Evolutionary conservation across 2,888 invertebrate species (phyloP), one percentile per base, ranked within the genome.

Genomic region (Protula sp.): DNA sequence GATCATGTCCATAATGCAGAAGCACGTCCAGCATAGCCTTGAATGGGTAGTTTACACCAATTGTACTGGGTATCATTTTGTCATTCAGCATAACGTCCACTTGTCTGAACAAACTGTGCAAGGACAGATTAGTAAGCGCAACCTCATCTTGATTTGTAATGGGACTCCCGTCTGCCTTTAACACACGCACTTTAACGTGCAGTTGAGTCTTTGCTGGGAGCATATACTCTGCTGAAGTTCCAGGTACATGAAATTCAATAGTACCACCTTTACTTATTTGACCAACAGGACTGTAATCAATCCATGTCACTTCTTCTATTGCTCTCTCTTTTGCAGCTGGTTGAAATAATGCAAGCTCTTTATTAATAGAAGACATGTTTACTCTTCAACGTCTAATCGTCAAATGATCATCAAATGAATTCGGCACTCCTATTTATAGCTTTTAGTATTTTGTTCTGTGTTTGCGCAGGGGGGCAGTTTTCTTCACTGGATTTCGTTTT

Each of bases 21-120:
- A 38, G 38, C 38, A 38, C 38, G 19, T 38, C 38, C 19, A 38
- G 9, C 19, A 38, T 38, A 9, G 38, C 38, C 19, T 38, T 38
- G 38, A 14, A 38, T 14, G 38, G 38, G 38, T 19, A 38, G 38
- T 19, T 14, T 14, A 38, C 19, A 19, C 19, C 19, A 19, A 56
- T 47, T 5, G 45, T 24, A 47, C 47, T 27, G 27, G 19, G 14
- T 9, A 56, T 24, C 2, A 47, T 14, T 56, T 56, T 31, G 9
- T 56, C 45, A 22, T 56, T 47, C 5, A 47, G 3, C 14, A 29
- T 45, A 5, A 56, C 47, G 29, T 56, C 56, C 2, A 56, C 56
- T 27, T 56, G 56, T 2, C 56, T 24, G 47, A 31, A 56, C 22
- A 47, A 2, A n/a, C n/a, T 28, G 3, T 45, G 47, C 19, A 56